Conservation (phyloP, 92 coral and sea anemone genomes). For the Palythoa heliodiscus region DNA sequence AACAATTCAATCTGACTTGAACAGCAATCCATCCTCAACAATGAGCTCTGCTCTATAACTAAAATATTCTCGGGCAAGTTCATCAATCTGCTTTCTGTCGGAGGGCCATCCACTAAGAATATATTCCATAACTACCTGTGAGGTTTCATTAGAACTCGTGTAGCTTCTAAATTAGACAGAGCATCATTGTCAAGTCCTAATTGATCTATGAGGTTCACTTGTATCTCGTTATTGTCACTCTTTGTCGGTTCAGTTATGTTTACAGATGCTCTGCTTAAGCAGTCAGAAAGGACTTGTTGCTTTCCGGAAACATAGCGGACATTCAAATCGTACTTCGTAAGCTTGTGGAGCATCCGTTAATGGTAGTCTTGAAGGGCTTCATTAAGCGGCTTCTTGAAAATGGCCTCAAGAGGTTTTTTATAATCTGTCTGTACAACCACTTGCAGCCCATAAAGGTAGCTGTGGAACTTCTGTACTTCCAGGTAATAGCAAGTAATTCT, state of each 20-base stretch:
- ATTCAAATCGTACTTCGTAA: too few species aligned
- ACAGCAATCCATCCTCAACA: neutral
- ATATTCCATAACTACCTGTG: slow-evolving; percentile 9
- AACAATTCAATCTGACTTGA: neutral
- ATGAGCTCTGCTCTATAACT: neutral
- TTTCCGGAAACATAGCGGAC: too few species aligned
- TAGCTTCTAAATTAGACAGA: too few species aligned
- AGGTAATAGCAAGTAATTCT: too few species aligned
- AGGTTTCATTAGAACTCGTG: too few species aligned
- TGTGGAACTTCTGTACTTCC: neutral
- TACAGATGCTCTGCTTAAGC: too few species aligned
- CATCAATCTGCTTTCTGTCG: slow-evolving; percentile 54
- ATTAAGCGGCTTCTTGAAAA: neutral
- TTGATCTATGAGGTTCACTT: slow-evolving; percentile 1
- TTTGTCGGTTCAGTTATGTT: too few species aligned
- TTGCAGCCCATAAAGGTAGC: neutral
- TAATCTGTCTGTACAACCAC: neutral
- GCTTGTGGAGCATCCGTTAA: neutral
- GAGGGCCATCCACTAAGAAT: slow-evolving; percentile 53
- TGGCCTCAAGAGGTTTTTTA: neutral
- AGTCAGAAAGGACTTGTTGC: too few species aligned
- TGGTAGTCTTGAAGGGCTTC: neutral
- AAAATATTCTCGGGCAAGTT: slow-evolving; percentile 54
- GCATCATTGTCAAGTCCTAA: neutral
- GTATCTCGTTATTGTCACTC: neutral